Evolutionary conservation across 2,888 invertebrate species (phyloP), one percentile per base, ranked within the genome.

Genomic region (Meghimatium bilineatum): DNA sequence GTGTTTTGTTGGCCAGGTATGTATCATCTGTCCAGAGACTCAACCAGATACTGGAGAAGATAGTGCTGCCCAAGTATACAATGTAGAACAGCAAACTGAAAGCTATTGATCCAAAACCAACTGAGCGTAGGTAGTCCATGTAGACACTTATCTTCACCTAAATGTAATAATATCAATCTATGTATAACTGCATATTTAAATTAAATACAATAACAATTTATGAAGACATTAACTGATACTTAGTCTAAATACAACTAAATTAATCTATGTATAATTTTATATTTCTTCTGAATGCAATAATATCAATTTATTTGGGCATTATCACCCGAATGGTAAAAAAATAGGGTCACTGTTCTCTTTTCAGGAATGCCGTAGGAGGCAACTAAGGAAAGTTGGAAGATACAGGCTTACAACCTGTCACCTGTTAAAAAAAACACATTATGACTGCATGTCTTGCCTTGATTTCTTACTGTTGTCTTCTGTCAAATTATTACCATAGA

Each of bases 1-100:
- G 78, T 26, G 29, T 32, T 56, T 14, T 83, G 71, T 83, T 83
- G 78, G 83, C 83, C 78, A 83, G 63, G 44, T 83, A 83, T 34
- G 56, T 67, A 29, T 83, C 83, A 60, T 83, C 83, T 32, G 83
- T 83, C 83, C 83, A 83, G 44, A 71, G 29, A 56, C 77, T 77
- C 23, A 83, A 60, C 83, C 83, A 83, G 26, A 83, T 83, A 36
- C 83, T 76, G 23, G 77, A 77, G 71, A 74, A 83, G 49, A 78
- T 71, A 26, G 26, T 83, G 78, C 74, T 66, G 23, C 71, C 83
- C 67, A 77, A 23, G 63, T 71, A 83, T 26, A 74, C 56, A 32
- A 49, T 26, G 44, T 77, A 83, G n/a, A 56, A 60, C 20, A 72
- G 10, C 20, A 71, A 8, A 56, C 83, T 83, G 63, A 83, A 83